Evolutionary conservation across 1,140 invertebrate species (phyloP).

Genomic region (Ephestia elutella): DNA sequence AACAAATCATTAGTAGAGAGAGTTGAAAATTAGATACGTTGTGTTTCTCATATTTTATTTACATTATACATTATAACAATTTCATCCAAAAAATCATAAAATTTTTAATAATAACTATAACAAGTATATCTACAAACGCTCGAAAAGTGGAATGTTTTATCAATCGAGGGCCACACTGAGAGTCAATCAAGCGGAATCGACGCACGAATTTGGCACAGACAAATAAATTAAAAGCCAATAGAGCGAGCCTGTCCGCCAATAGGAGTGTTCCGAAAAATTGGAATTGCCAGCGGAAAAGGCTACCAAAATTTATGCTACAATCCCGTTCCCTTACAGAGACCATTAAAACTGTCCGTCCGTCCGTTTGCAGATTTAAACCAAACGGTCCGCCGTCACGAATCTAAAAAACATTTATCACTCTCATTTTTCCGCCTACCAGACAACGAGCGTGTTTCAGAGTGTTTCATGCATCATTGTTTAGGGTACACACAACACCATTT

Average conservation of each 20-base stretch:
- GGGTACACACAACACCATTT: conserved; percentile 6
- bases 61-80: too few relatives aligned
- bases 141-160: conserved; percentile 5
- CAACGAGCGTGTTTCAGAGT: conserved; percentile 27
- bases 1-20: too few relatives aligned
- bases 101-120: background rate
- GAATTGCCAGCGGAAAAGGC: conserved; percentile 31
- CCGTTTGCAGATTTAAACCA: conserved; percentile 59
- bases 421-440: conserved; percentile 47
- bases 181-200: conserved; percentile 14
- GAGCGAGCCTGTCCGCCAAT: conserved; percentile 27
- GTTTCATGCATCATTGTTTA: conserved; percentile 31
- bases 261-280: conserved; percentile 47
- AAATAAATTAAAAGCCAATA: conserved; percentile 61
- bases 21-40: too few relatives aligned
- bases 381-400: conserved; percentile 51
- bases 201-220: conserved; percentile 25
- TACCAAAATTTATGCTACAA: conserved; percentile 50
- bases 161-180: background rate
- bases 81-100: too few relatives aligned
- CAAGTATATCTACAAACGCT: background rate
- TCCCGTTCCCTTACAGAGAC: conserved; percentile 49
- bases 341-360: conserved; percentile 61
- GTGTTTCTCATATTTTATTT: too few relatives aligned
- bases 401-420: conserved; percentile 64